A percentile compares a stretch with the other conserved stretches of the same genome.
Evolutionary conservation across 2,113 vertebrate species (phyloP).

Genomic region (Perca schrenkii): DNA sequence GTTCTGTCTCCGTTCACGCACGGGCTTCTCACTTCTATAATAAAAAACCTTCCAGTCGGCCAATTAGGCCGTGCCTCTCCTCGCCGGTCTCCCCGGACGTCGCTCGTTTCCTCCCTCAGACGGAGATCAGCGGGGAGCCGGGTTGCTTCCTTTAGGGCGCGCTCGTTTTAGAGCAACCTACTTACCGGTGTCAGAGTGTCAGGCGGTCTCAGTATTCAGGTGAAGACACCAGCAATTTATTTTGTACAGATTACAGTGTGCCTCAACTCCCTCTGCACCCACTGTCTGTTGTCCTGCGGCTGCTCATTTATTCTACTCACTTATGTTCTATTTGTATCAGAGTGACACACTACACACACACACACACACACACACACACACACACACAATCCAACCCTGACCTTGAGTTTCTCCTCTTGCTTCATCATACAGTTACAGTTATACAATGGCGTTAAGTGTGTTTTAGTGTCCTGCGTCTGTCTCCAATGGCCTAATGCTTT

Average conservation of each 20-base stretch:
- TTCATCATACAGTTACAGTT: no score
- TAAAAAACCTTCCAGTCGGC: conserved; percentile 20
- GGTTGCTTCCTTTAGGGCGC: conserved; percentile 51
- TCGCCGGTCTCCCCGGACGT: conserved; percentile 23
- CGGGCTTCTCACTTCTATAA: neutral
- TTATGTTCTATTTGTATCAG: conserved; percentile 26
- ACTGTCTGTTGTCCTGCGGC: conserved; percentile 34
- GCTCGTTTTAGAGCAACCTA: conserved; percentile 62
- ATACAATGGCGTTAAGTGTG: no score
- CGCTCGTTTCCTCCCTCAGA: conserved; percentile 34
- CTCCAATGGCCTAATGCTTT: no score
- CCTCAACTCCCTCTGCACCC: conserved; percentile 33
- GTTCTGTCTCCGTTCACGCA: neutral
- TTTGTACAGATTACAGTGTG: conserved; percentile 38
- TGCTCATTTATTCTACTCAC: conserved; percentile 49
- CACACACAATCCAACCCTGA: no score
- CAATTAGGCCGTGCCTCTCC: conserved; percentile 29
- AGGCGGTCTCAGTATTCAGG: conserved; percentile 41
- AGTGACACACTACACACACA: no score
- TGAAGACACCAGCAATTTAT: conserved; percentile 45
- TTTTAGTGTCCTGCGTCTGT: no score
- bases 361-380: no score
- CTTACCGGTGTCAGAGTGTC: conserved; percentile 51
- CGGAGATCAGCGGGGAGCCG: conserved; percentile 15
- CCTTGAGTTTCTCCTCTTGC: no score